phyloP scores from a whole-genome alignment of 2,113 vertebrate species.

The Jaculus jaculus region DNA sequence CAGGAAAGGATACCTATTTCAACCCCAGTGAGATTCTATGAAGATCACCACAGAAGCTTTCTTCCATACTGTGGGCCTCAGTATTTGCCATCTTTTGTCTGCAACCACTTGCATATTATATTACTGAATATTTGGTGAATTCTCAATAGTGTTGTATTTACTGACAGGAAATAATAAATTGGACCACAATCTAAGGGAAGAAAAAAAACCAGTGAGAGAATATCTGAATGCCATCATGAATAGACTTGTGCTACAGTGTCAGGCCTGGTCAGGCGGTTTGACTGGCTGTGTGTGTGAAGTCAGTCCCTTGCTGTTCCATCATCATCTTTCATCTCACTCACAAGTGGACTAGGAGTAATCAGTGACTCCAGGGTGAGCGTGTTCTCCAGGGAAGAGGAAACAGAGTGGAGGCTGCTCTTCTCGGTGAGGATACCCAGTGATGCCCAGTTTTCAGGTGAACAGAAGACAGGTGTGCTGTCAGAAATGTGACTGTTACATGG shows the following conservation, averaged over 20 bases:
- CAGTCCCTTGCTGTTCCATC: background rate
- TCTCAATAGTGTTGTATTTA: background rate
- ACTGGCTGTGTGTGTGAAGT: background rate
- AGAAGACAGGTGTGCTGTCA: background rate
- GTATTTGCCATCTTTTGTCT: background rate
- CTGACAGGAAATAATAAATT: slow-evolving; percentile 37
- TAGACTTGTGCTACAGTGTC: background rate
- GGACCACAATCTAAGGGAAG: background rate
- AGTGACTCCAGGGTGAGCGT: background rate
- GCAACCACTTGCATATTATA: background rate
- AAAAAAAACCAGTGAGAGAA: background rate
- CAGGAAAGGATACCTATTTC: background rate
- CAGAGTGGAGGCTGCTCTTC: background rate
- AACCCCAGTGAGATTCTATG: too few relatives aligned
- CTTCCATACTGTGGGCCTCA: background rate
- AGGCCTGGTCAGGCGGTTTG: background rate
- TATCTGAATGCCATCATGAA: background rate
- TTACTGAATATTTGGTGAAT: background rate
- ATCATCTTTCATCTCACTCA: background rate
- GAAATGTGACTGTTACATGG: background rate
- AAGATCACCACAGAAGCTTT: background rate
- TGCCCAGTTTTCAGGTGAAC: background rate
- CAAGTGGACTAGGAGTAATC: background rate
- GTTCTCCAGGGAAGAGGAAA: background rate
- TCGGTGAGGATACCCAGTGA: background rate